Evolutionary conservation across 2,888 invertebrate genomes (phyloP).

Genomic region (Idaea straminata): DNA sequence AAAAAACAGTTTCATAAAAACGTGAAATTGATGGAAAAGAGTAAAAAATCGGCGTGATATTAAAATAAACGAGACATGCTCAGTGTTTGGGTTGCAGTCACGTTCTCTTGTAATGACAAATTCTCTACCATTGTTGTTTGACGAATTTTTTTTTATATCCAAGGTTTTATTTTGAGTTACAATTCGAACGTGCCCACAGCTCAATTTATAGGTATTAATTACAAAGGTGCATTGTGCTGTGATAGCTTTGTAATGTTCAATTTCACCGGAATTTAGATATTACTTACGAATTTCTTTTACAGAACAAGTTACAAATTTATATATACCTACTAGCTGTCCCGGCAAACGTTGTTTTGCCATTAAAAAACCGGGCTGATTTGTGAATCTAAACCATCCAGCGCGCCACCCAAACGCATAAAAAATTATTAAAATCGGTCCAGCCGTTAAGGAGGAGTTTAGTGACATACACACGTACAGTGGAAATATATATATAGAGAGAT

Average conservation of each 20-base stretch:
- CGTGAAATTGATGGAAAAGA: slow-evolving; percentile 53
- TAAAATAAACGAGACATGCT: slow-evolving; percentile 62
- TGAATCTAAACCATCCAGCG: no score
- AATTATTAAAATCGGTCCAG: no score
- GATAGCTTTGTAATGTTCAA: slow-evolving; percentile 3
- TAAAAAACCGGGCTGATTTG: no score
- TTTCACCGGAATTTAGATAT: neutral
- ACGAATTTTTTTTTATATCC: slow-evolving; percentile 59
- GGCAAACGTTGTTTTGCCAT: no score
- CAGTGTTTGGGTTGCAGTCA: slow-evolving; percentile 66
- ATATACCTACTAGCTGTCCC: no score
- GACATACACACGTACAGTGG: no score
- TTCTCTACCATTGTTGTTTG: slow-evolving; percentile 66
- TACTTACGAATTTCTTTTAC: neutral
- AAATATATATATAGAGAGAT: no score
- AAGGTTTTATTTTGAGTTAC: slow-evolving; percentile 68
- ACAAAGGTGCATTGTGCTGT: slow-evolving; percentile 38
- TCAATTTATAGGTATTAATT: slow-evolving; percentile 64
- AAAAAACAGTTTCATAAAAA: slow-evolving; percentile 51
- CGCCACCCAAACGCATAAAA: no score
- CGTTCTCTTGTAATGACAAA: slow-evolving; percentile 71
- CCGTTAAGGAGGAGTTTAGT: no score
- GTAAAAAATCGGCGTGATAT: slow-evolving; percentile 69
- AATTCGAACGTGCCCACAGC: slow-evolving; percentile 69
- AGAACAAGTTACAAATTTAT: neutral